Conservation (phyloP, 2,888 invertebrate species). For the Mesoligia furuncula region DNA sequence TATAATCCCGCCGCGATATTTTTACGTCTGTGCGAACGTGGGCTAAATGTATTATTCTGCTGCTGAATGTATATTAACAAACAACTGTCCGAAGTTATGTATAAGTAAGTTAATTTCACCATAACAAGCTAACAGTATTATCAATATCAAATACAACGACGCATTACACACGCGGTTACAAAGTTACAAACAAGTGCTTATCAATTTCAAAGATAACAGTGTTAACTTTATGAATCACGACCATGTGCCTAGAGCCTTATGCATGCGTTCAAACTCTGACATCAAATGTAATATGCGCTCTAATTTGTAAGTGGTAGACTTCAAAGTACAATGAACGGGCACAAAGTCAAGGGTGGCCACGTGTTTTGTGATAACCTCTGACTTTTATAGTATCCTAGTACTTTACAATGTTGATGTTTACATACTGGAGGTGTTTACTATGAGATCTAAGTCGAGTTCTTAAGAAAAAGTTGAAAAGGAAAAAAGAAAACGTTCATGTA, state of each 20-base stretch:
- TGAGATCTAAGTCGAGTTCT: not conserved
- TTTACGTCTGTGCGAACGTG: not conserved
- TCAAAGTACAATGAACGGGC: slow-evolving; percentile 15
- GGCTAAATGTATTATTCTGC: not conserved
- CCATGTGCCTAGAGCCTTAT: slow-evolving; percentile 37
- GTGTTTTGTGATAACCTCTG: slow-evolving; percentile 54
- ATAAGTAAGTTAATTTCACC: slow-evolving; percentile 14
- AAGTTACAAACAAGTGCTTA: slow-evolving; percentile 38
- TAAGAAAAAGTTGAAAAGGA: not conserved
- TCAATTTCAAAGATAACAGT: slow-evolving; percentile 58
- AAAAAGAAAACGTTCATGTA: not conserved
- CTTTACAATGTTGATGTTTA: slow-evolving; percentile 25
- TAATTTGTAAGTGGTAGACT: slow-evolving; percentile 9
- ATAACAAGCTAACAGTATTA: slow-evolving; percentile 32
- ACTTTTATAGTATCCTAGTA: slow-evolving; percentile 41
- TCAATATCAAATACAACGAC: slow-evolving; percentile 29
- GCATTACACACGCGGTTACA: slow-evolving; percentile 16
- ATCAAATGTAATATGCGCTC: slow-evolving; percentile 8
- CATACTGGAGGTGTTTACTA: not conserved
- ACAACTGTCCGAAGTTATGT: not conserved
- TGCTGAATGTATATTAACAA: not conserved
- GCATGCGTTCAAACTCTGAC: slow-evolving; percentile 11
- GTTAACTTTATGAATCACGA: slow-evolving; percentile 54
- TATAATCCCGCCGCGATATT: not conserved
- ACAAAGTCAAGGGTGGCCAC: slow-evolving; percentile 43